Evolutionary conservation across 1,140 invertebrate species (phyloP).

Genomic region (Caenorhabditis briggsae): DNA sequence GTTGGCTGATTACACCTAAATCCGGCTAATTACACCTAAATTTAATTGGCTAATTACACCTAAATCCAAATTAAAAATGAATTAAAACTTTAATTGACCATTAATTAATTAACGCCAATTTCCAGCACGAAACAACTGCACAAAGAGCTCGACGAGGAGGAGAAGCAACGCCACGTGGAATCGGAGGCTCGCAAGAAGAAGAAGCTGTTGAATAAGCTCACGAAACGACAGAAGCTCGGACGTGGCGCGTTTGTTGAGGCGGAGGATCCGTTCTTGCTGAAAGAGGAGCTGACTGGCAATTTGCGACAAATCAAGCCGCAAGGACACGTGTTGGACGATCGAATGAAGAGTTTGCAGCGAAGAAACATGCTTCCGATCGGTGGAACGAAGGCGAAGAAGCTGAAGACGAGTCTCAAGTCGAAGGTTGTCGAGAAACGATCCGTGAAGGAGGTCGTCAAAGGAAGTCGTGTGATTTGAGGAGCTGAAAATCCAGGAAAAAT

Average conservation of each 20-base stretch:
- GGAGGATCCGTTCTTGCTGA: slow-evolving; percentile 65
- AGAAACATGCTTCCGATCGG: slow-evolving; percentile 64
- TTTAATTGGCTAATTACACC: background rate
- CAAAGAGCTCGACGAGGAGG: slow-evolving; percentile 60
- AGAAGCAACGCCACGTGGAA: slow-evolving; percentile 30
- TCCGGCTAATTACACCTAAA: too few species aligned
- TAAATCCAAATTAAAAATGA: background rate
- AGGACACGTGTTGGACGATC: slow-evolving; percentile 62
- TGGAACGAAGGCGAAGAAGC: slow-evolving; percentile 39
- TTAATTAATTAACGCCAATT: background rate
- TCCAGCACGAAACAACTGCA: slow-evolving; percentile 55
- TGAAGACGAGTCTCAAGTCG: slow-evolving; percentile 3
- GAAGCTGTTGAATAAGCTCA: slow-evolving; percentile 61
- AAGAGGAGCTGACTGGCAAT: slow-evolving; percentile 61
- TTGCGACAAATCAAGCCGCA: slow-evolving; percentile 60
- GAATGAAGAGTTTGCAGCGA: slow-evolving; percentile 63
- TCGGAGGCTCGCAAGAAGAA: slow-evolving; percentile 34
- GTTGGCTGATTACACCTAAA: too few species aligned
- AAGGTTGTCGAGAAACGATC: slow-evolving; percentile 34
- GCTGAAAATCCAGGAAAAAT: too few species aligned
- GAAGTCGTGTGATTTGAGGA: slow-evolving; percentile 30
- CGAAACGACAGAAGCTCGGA: slow-evolving; percentile 62
- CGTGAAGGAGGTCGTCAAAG: slow-evolving; percentile 5
- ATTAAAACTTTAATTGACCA: too few species aligned
- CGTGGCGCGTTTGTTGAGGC: slow-evolving; percentile 63